Evolutionary conservation across 1,140 invertebrate genomes (phyloP).

Genomic region (Hycleus phaleratus): DNA sequence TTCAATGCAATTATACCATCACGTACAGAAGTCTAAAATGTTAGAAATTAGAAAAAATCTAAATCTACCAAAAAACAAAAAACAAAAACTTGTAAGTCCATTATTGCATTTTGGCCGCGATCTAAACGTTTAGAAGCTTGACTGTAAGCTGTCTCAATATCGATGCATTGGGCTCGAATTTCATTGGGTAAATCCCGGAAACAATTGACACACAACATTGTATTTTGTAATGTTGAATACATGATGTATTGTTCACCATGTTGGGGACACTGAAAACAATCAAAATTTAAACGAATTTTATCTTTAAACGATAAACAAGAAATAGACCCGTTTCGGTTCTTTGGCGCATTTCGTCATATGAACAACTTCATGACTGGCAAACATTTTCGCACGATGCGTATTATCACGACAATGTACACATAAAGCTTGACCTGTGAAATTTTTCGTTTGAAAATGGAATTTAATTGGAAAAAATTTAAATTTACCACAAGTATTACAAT

Average conservation of each 20-base stretch:
- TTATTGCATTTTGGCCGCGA: slow-evolving; percentile 43
- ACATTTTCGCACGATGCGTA: slow-evolving; percentile 67
- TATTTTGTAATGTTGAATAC: slow-evolving; percentile 59
- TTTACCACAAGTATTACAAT: slow-evolving; percentile 61
- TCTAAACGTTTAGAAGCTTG: slow-evolving; percentile 61
- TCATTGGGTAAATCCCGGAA: slow-evolving; percentile 60
- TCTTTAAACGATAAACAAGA: background rate
- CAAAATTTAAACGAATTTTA: background rate
- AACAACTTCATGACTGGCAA: slow-evolving; percentile 61
- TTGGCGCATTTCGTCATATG: slow-evolving; percentile 62
- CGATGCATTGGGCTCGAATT: slow-evolving; percentile 57
- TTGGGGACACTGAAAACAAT: slow-evolving; percentile 49
- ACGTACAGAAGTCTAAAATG: slow-evolving; percentile 48
- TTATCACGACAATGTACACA: slow-evolving; percentile 61
- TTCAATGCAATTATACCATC: slow-evolving; percentile 59
- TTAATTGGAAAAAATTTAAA: background rate
- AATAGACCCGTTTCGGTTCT: slow-evolving; percentile 53
- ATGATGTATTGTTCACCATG: slow-evolving; percentile 66
- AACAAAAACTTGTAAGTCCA: slow-evolving; percentile 32
- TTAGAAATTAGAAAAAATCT: no score
- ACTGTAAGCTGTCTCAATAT: slow-evolving; percentile 64
- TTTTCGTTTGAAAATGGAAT: background rate
- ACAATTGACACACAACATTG: slow-evolving; percentile 63
- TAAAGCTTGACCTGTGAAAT: slow-evolving; percentile 55
- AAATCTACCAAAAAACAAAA: no score